Base-by-base conservation (phyloP, 1,140 invertebrate species). In the Zaprionus gabonicus region DNA sequence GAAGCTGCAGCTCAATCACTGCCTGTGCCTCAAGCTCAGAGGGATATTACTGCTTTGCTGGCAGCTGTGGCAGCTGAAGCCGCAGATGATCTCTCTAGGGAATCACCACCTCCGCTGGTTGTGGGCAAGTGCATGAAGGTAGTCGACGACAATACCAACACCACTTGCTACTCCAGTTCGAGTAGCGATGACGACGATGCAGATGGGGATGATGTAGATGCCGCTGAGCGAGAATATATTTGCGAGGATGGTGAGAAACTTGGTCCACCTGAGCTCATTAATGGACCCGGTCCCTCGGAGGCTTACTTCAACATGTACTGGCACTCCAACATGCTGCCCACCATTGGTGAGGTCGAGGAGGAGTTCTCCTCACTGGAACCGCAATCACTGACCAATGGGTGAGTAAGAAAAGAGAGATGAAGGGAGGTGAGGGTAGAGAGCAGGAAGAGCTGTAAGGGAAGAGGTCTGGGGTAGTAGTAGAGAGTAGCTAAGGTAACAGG, bases 261-360 rank as follows among this genome's bases (percentile, higher is more conserved):
- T 44, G 92, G 92, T 1, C 92, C 92, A 20, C 92, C 92, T 1
- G 92, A 93, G n/a, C 51, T 93, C 0, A 84, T 92, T 12, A 92
- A 92, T 71, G 91, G 87, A 0, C 92, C 92, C 0, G 91, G 91
- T 13, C 91, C 92, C 0, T 93, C 92, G 2, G 91, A 92, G 78
- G 92, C 91, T 0, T 93, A 93, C 62, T 93, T 93, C 67, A 93
- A 93, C 58, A 80, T 91, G 58, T 92, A 92, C 68, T 93, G 92
- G 92, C 91, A 90, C 63, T 90, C 92, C 15, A 93, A 92, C 77
- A 91, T 94, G 90, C 78, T 96, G 58, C 95, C 95, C 27, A 95
- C 95, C 41, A 96, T 96, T 76, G 95, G 95, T 0, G 95, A 96
- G 91, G 93, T 95, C 36, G 95, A 95, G 81, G 95, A 96, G 91